phyloP scores from a whole-genome alignment of 1,140 invertebrate genomes.

The Idris sp. region DNA sequence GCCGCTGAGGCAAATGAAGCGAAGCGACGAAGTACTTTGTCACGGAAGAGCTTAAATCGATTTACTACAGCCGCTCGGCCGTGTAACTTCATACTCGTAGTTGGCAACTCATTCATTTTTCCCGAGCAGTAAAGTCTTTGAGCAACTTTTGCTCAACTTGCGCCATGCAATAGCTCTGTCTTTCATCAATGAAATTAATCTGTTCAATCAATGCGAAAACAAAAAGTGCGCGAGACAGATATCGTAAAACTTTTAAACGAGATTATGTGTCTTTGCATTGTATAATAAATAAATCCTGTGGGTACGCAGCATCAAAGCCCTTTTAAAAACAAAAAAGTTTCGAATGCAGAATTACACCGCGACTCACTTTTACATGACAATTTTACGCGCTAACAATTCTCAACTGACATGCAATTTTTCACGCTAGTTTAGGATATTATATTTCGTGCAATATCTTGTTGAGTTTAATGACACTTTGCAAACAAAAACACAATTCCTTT shows the following conservation, averaged over 20 bases:
- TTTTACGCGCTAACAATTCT: conserved; percentile 13
- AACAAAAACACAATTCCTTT: background rate
- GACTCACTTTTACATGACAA: conserved; percentile 35
- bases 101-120: conserved; percentile 64
- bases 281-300: conserved; percentile 49
- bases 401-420: conserved; percentile 14
- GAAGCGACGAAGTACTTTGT: conserved; percentile 63
- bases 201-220: conserved; percentile 40
- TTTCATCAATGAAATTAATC: conserved; percentile 43
- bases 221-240: conserved; percentile 13
- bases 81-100: conserved; percentile 61
- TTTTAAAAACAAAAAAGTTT: conserved; percentile 20
- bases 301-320: conserved; percentile 2
- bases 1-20: conserved; percentile 55
- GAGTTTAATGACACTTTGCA: background rate
- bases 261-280: conserved; percentile 52
- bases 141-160: conserved; percentile 49
- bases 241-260: conserved; percentile 29
- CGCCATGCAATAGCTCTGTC: background rate
- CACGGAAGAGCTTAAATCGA: conserved; percentile 64
- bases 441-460: conserved; percentile 12
- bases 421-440: conserved; percentile 9
- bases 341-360: conserved; percentile 24
- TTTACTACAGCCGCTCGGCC: conserved; percentile 53
- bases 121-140: conserved; percentile 37